phyloP scores from a whole-genome alignment of 2,797 vertebrate genomes.

The Oreortyx pictus region DNA sequence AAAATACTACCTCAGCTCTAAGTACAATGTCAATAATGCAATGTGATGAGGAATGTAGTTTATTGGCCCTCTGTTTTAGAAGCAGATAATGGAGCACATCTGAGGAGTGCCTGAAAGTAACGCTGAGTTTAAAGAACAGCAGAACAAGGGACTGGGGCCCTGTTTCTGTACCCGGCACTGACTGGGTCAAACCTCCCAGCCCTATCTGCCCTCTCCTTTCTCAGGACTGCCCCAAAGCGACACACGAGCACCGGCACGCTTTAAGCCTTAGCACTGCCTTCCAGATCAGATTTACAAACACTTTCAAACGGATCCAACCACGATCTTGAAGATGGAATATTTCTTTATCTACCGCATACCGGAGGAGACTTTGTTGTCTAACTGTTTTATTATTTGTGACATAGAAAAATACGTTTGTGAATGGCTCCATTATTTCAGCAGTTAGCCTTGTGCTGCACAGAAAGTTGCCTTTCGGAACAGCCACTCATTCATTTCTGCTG shows the following conservation, averaged over 20 bases:
- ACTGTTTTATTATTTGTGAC: constrained; percentile 76
- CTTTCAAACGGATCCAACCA: constrained; percentile 64
- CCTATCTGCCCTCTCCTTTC: neutral
- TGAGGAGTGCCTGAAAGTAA: constrained; percentile 1
- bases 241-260: neutral
- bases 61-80: neutral
- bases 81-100: neutral
- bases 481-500: constrained; percentile 63
- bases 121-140: neutral
- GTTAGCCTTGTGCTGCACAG: constrained; percentile 70
- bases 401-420: constrained; percentile 74
- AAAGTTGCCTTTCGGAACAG: constrained; percentile 74
- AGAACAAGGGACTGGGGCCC: neutral
- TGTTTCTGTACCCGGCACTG: neutral
- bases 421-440: constrained; percentile 76
- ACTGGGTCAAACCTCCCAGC: neutral
- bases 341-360: constrained; percentile 68
- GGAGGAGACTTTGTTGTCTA: constrained; percentile 73
- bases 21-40: constrained; percentile 15
- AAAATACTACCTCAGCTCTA: neutral
- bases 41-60: neutral
- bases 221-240: neutral
- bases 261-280: neutral
- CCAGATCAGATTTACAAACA: constrained; percentile 49
- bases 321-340: constrained; percentile 50